A percentile compares a stretch with the other conserved stretches of the same genome.
Conservation (phyloP, 2,888 invertebrate species). For the Xestia sexstrigata region DNA sequence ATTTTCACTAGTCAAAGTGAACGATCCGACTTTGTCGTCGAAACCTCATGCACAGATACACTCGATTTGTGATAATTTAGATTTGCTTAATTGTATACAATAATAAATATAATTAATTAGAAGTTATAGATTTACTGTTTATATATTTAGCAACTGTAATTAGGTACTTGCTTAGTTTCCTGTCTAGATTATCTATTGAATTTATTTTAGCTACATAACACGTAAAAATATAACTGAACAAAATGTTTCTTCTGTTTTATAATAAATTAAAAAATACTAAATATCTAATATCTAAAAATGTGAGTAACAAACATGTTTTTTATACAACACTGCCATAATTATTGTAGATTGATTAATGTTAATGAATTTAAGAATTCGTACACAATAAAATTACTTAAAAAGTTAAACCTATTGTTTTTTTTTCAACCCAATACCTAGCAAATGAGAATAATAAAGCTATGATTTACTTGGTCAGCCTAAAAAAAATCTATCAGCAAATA, state of each 20-base stretch:
- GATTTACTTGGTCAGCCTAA: too few species aligned
- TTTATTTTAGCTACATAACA: conserved; percentile 1
- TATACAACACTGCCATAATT: conserved; percentile 82
- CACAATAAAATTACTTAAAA: too few species aligned
- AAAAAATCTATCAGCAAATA: too few species aligned
- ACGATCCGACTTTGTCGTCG: conserved; percentile 35
- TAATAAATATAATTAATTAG: conserved; percentile 64
- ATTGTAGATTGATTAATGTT: conserved; percentile 83
- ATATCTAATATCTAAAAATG: conserved; percentile 26
- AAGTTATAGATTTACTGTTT: conserved; percentile 46
- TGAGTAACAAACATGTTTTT: conserved; percentile 56
- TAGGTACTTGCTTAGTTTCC: conserved; percentile 20
- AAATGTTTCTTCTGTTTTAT: too few species aligned
- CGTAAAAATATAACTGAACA: too few species aligned
- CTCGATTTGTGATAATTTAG: conserved; percentile 67
- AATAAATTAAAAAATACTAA: conserved; percentile 20
- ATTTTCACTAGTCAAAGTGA: conserved; percentile 61
- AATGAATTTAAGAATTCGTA: conserved; percentile 68
- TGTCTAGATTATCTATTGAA: conserved; percentile 24
- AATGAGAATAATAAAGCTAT: too few species aligned
- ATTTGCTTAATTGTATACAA: conserved; percentile 69
- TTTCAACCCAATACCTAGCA: conserved; percentile 9
- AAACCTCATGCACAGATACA: conserved; percentile 49
- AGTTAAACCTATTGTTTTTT: conserved; percentile 36
- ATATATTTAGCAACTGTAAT: conserved; percentile 43